Conservation (phyloP, 1,140 invertebrate species). For the Apis laboriosa region DNA sequence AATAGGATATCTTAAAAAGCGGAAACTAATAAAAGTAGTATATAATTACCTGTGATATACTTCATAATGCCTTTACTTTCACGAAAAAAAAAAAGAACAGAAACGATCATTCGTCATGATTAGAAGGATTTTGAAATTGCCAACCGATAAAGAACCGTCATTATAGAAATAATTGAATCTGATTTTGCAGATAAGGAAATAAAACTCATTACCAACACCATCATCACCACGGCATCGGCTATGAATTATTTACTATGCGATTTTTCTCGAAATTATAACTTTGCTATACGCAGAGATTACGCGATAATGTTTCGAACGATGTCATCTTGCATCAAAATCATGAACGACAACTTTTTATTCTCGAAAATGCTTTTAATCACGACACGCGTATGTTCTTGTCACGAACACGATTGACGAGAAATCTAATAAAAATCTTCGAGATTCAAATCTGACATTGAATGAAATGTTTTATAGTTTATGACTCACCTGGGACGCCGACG, state of each 20-base stretch:
- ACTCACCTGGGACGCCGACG: constrained; percentile 89
- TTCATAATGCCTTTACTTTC: constrained; percentile 9
- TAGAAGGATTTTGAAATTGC: constrained; percentile 27
- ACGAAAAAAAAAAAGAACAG: background rate
- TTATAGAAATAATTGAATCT: constrained; percentile 39
- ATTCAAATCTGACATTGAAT: background rate
- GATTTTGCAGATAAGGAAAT: constrained; percentile 26
- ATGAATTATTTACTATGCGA: background rate
- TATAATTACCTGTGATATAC: constrained; percentile 12
- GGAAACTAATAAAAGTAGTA: background rate
- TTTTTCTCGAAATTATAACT: background rate
- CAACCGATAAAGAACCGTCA: constrained; percentile 16
- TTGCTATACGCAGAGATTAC: no score
- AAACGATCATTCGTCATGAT: background rate
- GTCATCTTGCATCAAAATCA: background rate
- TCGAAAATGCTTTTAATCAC: background rate
- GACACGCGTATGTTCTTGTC: background rate
- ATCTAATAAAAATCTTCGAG: background rate
- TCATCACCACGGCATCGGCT: background rate
- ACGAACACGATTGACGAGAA: background rate
- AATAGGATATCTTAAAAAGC: background rate
- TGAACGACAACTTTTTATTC: background rate
- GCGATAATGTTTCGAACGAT: background rate
- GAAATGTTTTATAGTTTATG: background rate
- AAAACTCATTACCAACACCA: background rate